Conservation (phyloP, 1,140 invertebrate genomes). For the Drosophila lowei region DNA sequence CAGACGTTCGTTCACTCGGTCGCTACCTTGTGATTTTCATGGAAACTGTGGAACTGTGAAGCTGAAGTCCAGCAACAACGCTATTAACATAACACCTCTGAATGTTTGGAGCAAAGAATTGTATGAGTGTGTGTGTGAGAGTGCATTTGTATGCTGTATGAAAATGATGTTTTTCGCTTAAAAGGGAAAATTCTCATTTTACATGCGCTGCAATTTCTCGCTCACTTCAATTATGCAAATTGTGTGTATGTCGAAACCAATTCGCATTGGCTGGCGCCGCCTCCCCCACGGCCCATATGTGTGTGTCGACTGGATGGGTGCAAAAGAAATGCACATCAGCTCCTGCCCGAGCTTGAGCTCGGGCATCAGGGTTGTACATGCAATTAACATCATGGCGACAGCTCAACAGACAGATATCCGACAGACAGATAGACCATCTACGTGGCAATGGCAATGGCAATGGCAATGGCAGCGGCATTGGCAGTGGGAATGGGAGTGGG, state of each 20-base stretch:
- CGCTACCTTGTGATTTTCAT: background rate
- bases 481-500: too few relatives aligned
- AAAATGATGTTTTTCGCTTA: constrained; percentile 65
- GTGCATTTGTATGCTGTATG: constrained; percentile 29
- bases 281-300: background rate
- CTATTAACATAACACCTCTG: constrained; percentile 53
- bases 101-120: background rate
- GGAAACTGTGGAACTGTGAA: too few relatives aligned
- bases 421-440: constrained; percentile 14
- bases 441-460: constrained; percentile 25
- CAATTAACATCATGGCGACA: constrained; percentile 70
- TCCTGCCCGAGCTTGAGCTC: constrained; percentile 5
- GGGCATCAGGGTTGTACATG: constrained; percentile 61
- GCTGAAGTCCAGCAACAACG: constrained; percentile 7
- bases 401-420: constrained; percentile 42
- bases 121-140: background rate
- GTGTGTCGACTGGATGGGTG: constrained; percentile 8
- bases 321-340: constrained; percentile 61
- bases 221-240: constrained; percentile 80
- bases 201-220: constrained; percentile 77
- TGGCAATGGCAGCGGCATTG: background rate
- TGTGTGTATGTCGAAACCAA: constrained; percentile 77
- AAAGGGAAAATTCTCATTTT: constrained; percentile 74
- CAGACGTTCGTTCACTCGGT: constrained; percentile 38
- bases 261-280: constrained; percentile 61